These are phyloP conservation scores for Calonectris borealis DNA, from an alignment of 2,113 vertebrate species.

Conservation along the genomic window DNA sequence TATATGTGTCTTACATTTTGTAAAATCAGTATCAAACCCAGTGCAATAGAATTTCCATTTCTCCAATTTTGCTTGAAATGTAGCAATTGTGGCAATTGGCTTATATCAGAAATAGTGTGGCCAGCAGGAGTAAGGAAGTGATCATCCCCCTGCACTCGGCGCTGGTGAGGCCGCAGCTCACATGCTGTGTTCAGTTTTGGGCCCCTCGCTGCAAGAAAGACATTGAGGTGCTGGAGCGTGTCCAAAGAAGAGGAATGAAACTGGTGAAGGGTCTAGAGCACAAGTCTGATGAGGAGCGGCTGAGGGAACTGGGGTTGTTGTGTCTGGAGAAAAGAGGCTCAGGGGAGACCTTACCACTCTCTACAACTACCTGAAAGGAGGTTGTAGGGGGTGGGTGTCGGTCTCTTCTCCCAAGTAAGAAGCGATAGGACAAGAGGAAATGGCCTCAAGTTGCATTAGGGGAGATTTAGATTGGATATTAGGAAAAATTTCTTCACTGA, in stretches of 20 bases:
- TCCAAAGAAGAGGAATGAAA: background rate
- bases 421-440: background rate
- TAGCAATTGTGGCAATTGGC: background rate
- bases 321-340: background rate
- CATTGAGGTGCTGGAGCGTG: background rate
- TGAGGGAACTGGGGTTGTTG: background rate
- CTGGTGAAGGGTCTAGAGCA: background rate
- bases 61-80: background rate
- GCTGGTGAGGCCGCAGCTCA: background rate
- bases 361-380: background rate
- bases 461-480: background rate
- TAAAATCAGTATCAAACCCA: background rate
- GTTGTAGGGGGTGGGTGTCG: background rate
- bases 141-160: background rate
- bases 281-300: background rate
- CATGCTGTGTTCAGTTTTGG: background rate
- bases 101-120: background rate
- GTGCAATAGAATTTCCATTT: background rate
- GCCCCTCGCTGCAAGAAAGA: background rate
- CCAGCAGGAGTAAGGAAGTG: background rate
- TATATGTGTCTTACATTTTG: background rate
- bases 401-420: background rate
- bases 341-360: background rate
- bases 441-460: fast-evolving
- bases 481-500: background rate